Conservation (phyloP, 2,113 vertebrate genomes). For the Oreochromis niloticus region DNA sequence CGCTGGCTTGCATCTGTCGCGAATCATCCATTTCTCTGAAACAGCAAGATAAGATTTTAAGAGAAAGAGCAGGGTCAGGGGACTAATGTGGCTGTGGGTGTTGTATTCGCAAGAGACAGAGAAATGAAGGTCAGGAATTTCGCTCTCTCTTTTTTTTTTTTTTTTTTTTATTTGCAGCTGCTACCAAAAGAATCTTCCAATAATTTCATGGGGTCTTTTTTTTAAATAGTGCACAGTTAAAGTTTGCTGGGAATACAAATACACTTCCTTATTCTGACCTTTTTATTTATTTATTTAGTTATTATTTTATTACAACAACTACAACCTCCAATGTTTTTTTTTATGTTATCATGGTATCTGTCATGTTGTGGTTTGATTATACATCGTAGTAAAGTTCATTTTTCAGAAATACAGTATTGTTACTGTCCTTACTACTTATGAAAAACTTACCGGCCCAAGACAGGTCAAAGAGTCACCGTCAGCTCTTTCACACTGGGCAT, state of each 20-base stretch:
- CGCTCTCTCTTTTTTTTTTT: neutral
- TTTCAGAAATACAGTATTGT: neutral
- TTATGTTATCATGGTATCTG: neutral
- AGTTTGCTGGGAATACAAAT: neutral
- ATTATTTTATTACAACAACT: neutral
- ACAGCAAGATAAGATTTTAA: constrained; percentile 26
- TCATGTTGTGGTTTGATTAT: neutral
- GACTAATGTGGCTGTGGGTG: constrained; percentile 17
- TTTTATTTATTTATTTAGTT: neutral
- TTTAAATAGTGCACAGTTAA: neutral
- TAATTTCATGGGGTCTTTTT: rapidly evolving
- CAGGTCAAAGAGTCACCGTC: constrained; percentile 89
- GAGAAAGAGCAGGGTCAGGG: constrained; percentile 30
- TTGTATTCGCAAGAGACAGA: neutral
- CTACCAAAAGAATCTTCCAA: neutral
- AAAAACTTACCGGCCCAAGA: constrained; percentile 83
- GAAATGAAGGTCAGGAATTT: constrained; percentile 23
- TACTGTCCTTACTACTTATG: neutral
- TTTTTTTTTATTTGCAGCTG: neutral
- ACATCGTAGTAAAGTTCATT: neutral
- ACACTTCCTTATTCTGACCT: neutral
- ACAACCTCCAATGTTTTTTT: neutral
- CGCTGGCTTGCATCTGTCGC: constrained; percentile 23
- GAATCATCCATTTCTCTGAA: constrained; percentile 28
- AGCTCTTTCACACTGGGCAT: constrained; percentile 88